Evolutionary conservation across 2,113 vertebrate genomes (phyloP), one percentile per base, ranked within the genome.

Genomic region (Passer domesticus): DNA sequence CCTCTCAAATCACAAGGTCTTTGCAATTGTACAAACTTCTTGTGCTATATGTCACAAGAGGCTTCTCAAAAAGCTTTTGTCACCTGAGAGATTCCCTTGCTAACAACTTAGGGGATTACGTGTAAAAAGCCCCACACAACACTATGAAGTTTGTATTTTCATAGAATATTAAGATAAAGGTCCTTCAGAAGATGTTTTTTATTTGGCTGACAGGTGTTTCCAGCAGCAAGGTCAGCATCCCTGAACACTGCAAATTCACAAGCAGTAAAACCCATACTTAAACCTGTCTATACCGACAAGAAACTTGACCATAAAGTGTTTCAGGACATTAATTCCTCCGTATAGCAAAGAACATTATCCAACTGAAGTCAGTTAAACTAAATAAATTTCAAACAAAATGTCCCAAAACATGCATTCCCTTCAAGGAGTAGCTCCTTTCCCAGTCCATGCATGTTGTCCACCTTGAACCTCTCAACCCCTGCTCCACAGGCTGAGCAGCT

Each of bases 231-330:
- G 27, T 27, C 83, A 79, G 46, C 56, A 88, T 53, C n/a, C 22
- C 21, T 31, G 20, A 94, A 43, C 52, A 49, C n/a, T 59, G 43
- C 8, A 67, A 90, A 84, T 64, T 74, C 55, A 25, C 21, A 63
- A 41, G 18, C 15, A 43, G 55, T 92, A 60, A 70, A 74, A 62
- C 16, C 67, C 15, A 35, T 33, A 69, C 44, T 25, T 58, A 59
- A 73, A 64, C 9, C 30, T 82, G n/a, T 46, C 55, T 52, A 52
- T 19, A 52, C 8, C 47, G 21, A 37, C 7, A 62, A 44, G 50
- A 47, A 85, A 22, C 23, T 68, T 2, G 1, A 47, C 10, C 0
- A 0, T 28, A 9, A 75, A 75, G 28, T 50, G 66, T 39, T 83
- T 59, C 44, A 64, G 75, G 52, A 85, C n/a, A 66, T 15, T n/a